Conservation (phyloP, 2,888 invertebrate species). For the Drosophila mimetica region DNA sequence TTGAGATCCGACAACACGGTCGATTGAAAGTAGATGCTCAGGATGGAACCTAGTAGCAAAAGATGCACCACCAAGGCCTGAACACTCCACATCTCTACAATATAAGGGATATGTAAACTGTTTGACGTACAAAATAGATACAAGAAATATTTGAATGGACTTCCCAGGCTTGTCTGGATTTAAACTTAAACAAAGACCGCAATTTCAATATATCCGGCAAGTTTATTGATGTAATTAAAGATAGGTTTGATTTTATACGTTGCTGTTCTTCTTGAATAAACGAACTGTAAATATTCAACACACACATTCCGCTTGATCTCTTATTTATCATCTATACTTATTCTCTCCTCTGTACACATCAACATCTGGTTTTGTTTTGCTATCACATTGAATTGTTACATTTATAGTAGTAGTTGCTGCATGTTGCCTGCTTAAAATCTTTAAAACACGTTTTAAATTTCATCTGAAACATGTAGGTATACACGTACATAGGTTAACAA, state of each 20-base stretch:
- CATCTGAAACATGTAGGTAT: conserved; percentile 73
- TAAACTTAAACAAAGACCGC: neutral
- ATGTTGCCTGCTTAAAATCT: conserved; percentile 73
- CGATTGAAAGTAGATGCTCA: conserved; percentile 96
- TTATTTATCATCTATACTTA: conserved; percentile 69
- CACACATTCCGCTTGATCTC: conserved; percentile 61
- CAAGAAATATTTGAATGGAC: neutral
- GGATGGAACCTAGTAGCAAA: conserved; percentile 91
- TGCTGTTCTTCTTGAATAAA: conserved; percentile 70
- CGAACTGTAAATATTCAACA: conserved; percentile 81
- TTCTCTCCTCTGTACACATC: conserved; percentile 72
- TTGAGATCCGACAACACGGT: conserved; percentile 88
- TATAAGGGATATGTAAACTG: neutral
- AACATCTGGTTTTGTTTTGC: conserved; percentile 81
- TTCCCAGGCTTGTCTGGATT: neutral
- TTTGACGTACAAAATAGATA: neutral
- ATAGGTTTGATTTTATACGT: conserved; percentile 74
- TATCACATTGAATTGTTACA: conserved; percentile 84
- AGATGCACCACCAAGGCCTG: conserved; percentile 88
- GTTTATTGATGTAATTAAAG: conserved; percentile 75
- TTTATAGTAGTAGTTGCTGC: conserved; percentile 82
- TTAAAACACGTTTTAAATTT: conserved; percentile 76
- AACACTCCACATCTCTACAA: conserved; percentile 78
- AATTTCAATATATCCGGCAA: conserved; percentile 74
- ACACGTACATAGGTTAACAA: conserved; percentile 36